A percentile compares a stretch with the other conserved stretches of the same genome.
Conservation (phyloP, 2,113 vertebrate species). For the Zootoca vivipara region DNA sequence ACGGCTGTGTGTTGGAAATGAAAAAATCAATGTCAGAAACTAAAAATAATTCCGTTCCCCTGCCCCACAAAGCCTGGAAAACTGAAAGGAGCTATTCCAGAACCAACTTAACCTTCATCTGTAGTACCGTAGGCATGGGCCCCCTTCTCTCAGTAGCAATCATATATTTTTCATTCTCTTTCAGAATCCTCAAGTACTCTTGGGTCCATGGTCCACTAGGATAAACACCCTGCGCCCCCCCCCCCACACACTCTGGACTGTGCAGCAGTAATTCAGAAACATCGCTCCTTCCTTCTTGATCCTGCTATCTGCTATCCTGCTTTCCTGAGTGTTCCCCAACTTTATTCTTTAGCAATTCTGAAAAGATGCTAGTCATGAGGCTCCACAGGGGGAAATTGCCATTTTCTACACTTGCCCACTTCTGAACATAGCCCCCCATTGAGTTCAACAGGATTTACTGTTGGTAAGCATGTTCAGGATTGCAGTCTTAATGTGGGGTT, state of each 20-base stretch:
- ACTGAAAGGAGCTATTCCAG: background rate
- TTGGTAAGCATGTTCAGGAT: too few relatives aligned
- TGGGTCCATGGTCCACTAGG: background rate
- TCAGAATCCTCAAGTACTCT: background rate
- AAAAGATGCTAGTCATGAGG: slow-evolving; percentile 35
- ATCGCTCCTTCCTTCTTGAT: background rate
- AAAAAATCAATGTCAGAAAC: background rate
- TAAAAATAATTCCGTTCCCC: background rate
- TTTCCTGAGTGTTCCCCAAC: background rate
- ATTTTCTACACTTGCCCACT: background rate
- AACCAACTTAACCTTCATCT: background rate
- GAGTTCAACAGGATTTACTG: too few relatives aligned
- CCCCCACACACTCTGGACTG: background rate
- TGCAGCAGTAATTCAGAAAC: background rate
- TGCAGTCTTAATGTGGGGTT: slow-evolving; percentile 47
- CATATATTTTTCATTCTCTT: rapidly evolving
- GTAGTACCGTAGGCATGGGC: rapidly evolving
- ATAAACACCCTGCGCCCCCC: background rate
- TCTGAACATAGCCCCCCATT: too few relatives aligned
- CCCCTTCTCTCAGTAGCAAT: background rate
- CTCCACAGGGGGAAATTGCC: background rate
- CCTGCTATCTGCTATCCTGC: background rate
- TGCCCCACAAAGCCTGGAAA: background rate
- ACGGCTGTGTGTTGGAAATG: slow-evolving; percentile 6
- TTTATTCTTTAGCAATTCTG: slow-evolving; percentile 33